Conservation (phyloP, 2,113 vertebrate species). For the Microtus montanus region DNA sequence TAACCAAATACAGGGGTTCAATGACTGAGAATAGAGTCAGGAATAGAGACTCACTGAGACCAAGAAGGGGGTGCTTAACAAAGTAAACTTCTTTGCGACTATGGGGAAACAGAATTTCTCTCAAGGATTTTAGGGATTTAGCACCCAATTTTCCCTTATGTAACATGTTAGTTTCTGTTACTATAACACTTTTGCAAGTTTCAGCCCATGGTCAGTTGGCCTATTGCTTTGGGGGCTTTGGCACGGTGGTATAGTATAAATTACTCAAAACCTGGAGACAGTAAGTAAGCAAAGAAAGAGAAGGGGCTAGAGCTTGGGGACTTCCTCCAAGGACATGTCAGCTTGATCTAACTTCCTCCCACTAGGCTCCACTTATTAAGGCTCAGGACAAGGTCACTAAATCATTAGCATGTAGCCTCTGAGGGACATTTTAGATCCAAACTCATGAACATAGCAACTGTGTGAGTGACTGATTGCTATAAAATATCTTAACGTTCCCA, state of each 20-base stretch:
- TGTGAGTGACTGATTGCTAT: background rate
- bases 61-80: background rate
- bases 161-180: background rate
- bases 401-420: background rate
- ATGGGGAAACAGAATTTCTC: background rate
- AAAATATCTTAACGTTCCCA: background rate
- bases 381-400: background rate
- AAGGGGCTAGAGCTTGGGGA: background rate
- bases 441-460: background rate
- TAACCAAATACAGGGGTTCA: background rate
- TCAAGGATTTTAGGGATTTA: background rate
- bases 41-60: background rate
- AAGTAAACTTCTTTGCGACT: background rate
- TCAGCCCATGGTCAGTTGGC: background rate
- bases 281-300: background rate
- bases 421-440: background rate
- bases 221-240: background rate
- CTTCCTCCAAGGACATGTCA: no score
- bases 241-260: background rate
- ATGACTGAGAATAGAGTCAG: background rate
- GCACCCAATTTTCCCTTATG: background rate
- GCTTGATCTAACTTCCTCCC: background rate
- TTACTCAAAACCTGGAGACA: background rate
- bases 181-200: background rate
- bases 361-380: background rate